Base-by-base conservation (phyloP, 2,113 vertebrate species). In the Colaptes auratus region DNA sequence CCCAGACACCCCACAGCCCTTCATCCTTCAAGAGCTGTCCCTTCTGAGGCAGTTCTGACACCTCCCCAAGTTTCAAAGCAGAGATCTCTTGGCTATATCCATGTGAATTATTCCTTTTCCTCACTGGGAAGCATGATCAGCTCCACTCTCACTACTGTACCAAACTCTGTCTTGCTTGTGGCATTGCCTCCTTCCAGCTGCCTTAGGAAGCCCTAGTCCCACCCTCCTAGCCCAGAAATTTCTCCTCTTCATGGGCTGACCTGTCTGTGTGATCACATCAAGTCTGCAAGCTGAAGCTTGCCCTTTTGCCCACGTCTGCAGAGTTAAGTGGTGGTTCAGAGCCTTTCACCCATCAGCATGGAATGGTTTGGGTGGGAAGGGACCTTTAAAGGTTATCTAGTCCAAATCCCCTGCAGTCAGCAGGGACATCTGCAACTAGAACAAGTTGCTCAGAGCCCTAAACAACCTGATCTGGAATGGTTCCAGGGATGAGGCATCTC, bases 261-360 rank as follows among this genome's bases (percentile, higher is more conserved):
- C 31, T 7, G 4, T 15, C 44, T 1, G 1, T 55, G 63, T 35
- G 60, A 31, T 8, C 7, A 0, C 4, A 0, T 8, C 9, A 27
- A 35, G 36, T 33, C 28, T 60, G 19, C 1, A 2, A n/a, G 70
- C 31, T 1, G 1, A 48, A 61, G 39, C 46, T 28, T 35, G 46
- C 21, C 63, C 36, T 50, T 76, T 17, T 36, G 39, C 31, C 58
- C 33, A 1, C 16, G 3, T 0, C 12, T 24, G 64, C 64, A 36
- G 46, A 53, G 42, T 10, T 23, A 66, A 28, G 42, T 11, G 60
- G 31, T 42, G 48, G 36, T 61, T 52, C 23, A 44, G 56, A 70
- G 48, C 50, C 67, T 36, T 36, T 48, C 28, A 42, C 46, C n/a
- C 30, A 15, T 1, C 10, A 82, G 71, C 53, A 55, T 10, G 15